Evolutionary conservation across 1,140 invertebrate genomes (phyloP).

Genomic region (Propsilocerus akamusi): DNA sequence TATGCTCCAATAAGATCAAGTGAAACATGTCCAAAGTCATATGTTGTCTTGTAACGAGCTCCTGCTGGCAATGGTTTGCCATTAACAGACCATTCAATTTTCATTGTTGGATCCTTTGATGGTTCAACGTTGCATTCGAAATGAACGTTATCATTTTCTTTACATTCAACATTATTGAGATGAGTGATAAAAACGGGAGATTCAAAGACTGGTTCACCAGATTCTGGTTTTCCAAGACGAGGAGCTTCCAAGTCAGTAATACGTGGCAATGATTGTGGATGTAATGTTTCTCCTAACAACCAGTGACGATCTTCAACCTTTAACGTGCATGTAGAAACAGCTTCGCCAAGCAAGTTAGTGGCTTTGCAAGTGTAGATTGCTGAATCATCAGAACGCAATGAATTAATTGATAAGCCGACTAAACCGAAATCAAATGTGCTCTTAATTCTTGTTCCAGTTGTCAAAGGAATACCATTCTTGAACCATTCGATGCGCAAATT

Average conservation of each 20-base stretch:
- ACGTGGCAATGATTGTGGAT: slow-evolving; percentile 75
- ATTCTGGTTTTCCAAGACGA: slow-evolving; percentile 34
- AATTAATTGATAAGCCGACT: slow-evolving; percentile 78
- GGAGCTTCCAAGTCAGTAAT: slow-evolving; percentile 76
- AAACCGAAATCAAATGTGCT: slow-evolving; percentile 88
- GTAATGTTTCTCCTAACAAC: slow-evolving; percentile 71
- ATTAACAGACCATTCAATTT: slow-evolving; percentile 82
- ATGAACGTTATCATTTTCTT: slow-evolving; percentile 77
- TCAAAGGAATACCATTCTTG: slow-evolving; percentile 73
- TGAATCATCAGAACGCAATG: slow-evolving; percentile 69
- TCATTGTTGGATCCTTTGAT: slow-evolving; percentile 83
- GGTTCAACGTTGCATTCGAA: slow-evolving; percentile 93
- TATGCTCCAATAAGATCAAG: slow-evolving; percentile 66
- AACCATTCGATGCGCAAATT: slow-evolving; percentile 82
- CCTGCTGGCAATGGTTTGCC: slow-evolving; percentile 62
- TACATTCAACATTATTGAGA: slow-evolving; percentile 75
- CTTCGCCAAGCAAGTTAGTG: slow-evolving; percentile 74
- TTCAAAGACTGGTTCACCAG: slow-evolving; percentile 60
- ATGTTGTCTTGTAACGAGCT: slow-evolving; percentile 63
- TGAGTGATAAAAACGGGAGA: slow-evolving; percentile 77
- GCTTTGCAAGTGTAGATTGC: slow-evolving; percentile 91
- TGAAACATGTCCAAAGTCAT: slow-evolving; percentile 77
- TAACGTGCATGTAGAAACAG: slow-evolving; percentile 74
- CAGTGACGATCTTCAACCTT: slow-evolving; percentile 78
- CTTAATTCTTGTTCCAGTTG: slow-evolving; percentile 64